Base-by-base conservation (phyloP, 2,888 invertebrate genomes). In the Ophion obscuratus region DNA sequence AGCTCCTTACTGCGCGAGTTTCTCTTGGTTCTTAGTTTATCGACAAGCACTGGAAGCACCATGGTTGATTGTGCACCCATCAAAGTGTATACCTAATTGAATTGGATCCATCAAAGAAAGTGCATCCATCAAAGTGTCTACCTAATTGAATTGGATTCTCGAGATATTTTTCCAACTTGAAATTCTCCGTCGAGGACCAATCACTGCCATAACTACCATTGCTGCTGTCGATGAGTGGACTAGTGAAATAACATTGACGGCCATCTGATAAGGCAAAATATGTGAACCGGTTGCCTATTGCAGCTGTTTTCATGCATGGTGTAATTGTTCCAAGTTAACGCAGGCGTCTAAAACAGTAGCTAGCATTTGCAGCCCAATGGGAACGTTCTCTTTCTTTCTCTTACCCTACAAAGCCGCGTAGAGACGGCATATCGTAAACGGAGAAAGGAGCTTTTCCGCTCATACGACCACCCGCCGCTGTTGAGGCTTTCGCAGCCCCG, bases 361-460 rank as follows among this genome's bases (percentile, higher is more conserved):
- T 81, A 17, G 67, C 57, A 57, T 78, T 76, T 71, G 79, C 79
- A 83, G 85, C 78, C 70, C n/a, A 44, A 57, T 17, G 9, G 62
- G 24, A 53, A 79, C 53, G 73, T 83, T 17, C 66, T 84, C 17
- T 40, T 67, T 70, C 40, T 68, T 70, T 78, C 59, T 17, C 82
- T 64, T 75, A 36, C 24, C 70, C 57, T 73, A 61, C 47, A 66
- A 67, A 81, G 62, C 77, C 47, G 68, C 57, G 40, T 9, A 10
- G 66, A 71, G 85, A 71, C 47, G 75, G 36, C 36, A 4, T 4
- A 64, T 76, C 24, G 70, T 61, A 20, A 62, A 77, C 36, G 62
- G 77, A 77, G 77, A 75, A 81, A 85, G 73, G 57, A 81, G 81
- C 44, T 83, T 86, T 81, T 36, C 24, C 20, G 44, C 17, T 17